phyloP scores from a whole-genome alignment of 2,113 vertebrate species.

The Dromaius novaehollandiae region DNA sequence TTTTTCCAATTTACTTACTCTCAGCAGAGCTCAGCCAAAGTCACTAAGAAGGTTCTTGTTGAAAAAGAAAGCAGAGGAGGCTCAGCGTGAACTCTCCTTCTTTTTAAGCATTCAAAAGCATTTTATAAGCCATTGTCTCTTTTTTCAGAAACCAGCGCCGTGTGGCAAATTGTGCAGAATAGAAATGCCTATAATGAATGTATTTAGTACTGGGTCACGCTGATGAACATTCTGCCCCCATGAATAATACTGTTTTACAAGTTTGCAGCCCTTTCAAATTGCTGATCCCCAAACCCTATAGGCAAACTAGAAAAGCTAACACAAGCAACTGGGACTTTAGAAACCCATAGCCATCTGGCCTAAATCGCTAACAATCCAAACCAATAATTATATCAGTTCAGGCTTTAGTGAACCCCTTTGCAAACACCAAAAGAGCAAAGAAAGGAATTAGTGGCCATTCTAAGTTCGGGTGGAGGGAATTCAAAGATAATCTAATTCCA shows the following conservation, averaged over 20 bases:
- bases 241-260: conserved; percentile 89
- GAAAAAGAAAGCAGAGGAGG: conserved; percentile 67
- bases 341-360: conserved; percentile 88
- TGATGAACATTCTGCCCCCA: conserved; percentile 85
- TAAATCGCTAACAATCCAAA: conserved; percentile 81
- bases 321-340: conserved; percentile 82
- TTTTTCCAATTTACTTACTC: conserved; percentile 60
- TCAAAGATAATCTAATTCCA: conserved; percentile 80
- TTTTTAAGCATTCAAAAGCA: conserved; percentile 77
- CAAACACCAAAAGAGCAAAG: conserved; percentile 80
- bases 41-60: conserved; percentile 67
- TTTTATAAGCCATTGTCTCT: conserved; percentile 84
- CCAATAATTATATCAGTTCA: conserved; percentile 87
- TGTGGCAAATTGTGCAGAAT: conserved; percentile 90
- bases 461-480: conserved; percentile 70
- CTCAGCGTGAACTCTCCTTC: conserved; percentile 69
- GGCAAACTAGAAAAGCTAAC: conserved; percentile 81
- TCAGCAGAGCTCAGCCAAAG: conserved; percentile 68
- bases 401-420: conserved; percentile 72
- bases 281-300: conserved; percentile 80
- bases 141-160: conserved; percentile 79
- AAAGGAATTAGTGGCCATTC: conserved; percentile 79
- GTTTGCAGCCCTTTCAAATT: conserved; percentile 82
- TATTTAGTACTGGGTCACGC: conserved; percentile 89
- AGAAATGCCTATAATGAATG: conserved; percentile 90